Evolutionary conservation across 2,888 invertebrate species (phyloP), one percentile per base, ranked within the genome.

Genomic region (Orthosia cruda): DNA sequence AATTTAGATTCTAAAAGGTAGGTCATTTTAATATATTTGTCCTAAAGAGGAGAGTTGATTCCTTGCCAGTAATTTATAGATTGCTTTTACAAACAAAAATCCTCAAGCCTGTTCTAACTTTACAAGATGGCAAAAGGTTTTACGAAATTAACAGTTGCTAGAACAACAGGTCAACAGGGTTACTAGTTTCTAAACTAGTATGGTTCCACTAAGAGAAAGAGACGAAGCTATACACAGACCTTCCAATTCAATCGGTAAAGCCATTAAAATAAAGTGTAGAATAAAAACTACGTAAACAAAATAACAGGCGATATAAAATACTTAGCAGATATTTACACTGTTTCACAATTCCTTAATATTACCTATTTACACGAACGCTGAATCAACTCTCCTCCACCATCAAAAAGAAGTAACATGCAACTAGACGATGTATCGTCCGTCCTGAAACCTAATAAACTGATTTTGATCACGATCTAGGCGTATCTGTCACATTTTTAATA

Each of bases 311-410:
- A 23, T 23, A 47, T 18, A 32, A 72, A 72, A 9, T 32, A 54
- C 23, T 45, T 54, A 47, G 15, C 47, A 40, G 47, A 59, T 75
- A 63, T 75, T 64, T 81, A 82, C 59, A 81, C 23, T 64, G 77
- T 52, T 54, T 58, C 74, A 50, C 80, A 23, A 76, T 55, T 77
- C 66, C 57, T 66, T 16, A 11, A 9, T 40, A 40, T 55, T 59
- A 54, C 20, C 23, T 71, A 80, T 67, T 55, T 79, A 79, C 49
- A 72, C 7, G 49, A 80, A 50, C 47, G 20, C 20, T 69, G 62
- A 72, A 85, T 77, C 78, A 85, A 71, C 67, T 71, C 66, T 13
- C 67, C 70, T 71, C 45, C 26, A 55, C 3, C 23, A 40, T 59
- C 40, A 49, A 61, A 54, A 57, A n/a, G 50, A 79, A 61, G 40